Evolutionary conservation across 2,113 vertebrate species (phyloP).

Genomic region (Myanophis thanlyinensis): DNA sequence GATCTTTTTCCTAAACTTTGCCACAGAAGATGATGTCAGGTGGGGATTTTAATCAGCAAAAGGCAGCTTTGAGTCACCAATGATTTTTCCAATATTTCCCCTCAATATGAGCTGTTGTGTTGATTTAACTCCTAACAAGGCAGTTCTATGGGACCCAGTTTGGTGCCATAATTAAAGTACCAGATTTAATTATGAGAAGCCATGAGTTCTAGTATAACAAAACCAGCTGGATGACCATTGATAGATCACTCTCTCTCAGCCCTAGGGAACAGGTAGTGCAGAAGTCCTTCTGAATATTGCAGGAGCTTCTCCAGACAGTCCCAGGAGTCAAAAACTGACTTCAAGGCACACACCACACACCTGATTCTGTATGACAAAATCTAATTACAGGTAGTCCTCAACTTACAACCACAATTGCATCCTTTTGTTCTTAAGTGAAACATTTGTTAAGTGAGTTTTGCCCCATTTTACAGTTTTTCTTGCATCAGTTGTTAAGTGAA

Average conservation of each 20-base stretch:
- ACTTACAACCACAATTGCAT: no score
- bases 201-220: not conserved
- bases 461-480: no score
- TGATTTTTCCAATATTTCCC: not conserved
- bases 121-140: not conserved
- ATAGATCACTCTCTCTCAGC: not conserved
- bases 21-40: not conserved
- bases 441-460: no score
- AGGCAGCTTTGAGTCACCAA: not conserved
- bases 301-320: not conserved
- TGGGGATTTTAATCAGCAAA: not conserved
- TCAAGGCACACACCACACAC: not conserved
- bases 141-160: not conserved
- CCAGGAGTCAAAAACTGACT: not conserved
- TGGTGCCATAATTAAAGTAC: not conserved
- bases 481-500: no score
- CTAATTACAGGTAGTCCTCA: not conserved
- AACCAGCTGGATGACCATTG: not conserved
- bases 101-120: not conserved
- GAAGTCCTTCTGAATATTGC: not conserved
- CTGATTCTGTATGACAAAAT: not conserved
- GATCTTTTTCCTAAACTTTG: not conserved
- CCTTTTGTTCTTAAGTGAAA: no score
- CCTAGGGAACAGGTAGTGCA: not conserved
- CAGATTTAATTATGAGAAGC: not conserved